Evolutionary conservation across 2,888 invertebrate species (phyloP), one percentile per base, ranked within the genome.

Genomic region (Drosophila helvetica): DNA sequence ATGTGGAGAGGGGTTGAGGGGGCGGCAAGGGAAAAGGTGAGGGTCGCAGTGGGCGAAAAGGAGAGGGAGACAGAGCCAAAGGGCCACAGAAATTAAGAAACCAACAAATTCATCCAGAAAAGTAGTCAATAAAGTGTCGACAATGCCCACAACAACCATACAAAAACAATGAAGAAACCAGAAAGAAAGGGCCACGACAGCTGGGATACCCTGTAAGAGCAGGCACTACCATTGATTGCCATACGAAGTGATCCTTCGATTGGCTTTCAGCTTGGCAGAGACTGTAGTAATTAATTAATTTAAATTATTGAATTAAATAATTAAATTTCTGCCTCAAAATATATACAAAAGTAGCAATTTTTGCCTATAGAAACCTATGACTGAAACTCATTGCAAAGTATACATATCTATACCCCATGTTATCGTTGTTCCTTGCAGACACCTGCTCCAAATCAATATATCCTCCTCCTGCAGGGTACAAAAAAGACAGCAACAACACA

Each of bases 101-200:
- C 83, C 89, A 88, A 89, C 86, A 89, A 89, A 89, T 89, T 88
- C 89, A 89, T 89, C 86, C 89, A 89, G 86, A 87, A 89, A 90
- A 89, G 86, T 87, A 90, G 89, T 88, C 90, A 90, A 90, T 90
- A 88, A 88, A 90, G 84, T 88, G 88, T 88, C 86, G 90, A 86
- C 84, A 86, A 86, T 89, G 84, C 80, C 80, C 86, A 73, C 75
- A 77, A 77, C 80, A 87, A 69, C 78, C 60, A 56, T 53, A 71
- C 43, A 74, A 66, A 53, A 75, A 57, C 59, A 74, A 59, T 42
- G 18, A n/a, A 64, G 63, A 45, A 51, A 54, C 30, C n/a, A 18
- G 38, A n/a, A 48, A 62, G 9, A 30, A 56, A 6, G 46, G 19
- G 10, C 27, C 19, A 51, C 17, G 60, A 59, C 1, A 2, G 22